These are phyloP conservation scores for Anser brachyrhynchus DNA, from an alignment of 2,113 vertebrate genomes.

Conservation along the genomic window DNA sequence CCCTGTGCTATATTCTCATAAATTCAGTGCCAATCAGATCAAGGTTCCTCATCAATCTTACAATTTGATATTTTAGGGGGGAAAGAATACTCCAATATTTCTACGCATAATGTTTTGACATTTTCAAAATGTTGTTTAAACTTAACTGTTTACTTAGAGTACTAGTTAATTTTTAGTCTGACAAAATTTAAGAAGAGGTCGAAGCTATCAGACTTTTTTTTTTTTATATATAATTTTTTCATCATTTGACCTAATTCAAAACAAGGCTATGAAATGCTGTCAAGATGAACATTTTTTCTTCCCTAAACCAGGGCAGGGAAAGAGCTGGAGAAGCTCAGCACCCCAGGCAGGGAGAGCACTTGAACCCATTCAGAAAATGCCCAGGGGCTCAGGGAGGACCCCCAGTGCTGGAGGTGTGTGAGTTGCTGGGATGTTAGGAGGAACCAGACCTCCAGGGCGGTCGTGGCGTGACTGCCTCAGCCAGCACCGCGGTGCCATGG, in stretches of 20 bases:
- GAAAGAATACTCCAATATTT: neutral
- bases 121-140: neutral
- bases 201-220: neutral
- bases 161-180: neutral
- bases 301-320: neutral
- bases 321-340: neutral
- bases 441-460: neutral
- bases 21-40: neutral
- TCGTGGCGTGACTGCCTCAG: neutral
- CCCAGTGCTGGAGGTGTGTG: too few relatives aligned
- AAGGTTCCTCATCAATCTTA: neutral
- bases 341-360: neutral
- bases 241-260: neutral
- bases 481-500: neutral
- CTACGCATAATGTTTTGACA: neutral
- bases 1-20: neutral
- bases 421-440: neutral
- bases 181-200: neutral
- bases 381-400: neutral
- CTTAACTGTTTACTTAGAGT: neutral
- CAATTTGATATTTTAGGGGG: neutral
- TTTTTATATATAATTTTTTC: neutral
- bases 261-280: neutral
- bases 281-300: neutral
- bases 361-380: neutral